A percentile compares a stretch with the other conserved stretches of the same genome.
Conservation (phyloP, 2,888 invertebrate species). For the Eulithis prunata region DNA sequence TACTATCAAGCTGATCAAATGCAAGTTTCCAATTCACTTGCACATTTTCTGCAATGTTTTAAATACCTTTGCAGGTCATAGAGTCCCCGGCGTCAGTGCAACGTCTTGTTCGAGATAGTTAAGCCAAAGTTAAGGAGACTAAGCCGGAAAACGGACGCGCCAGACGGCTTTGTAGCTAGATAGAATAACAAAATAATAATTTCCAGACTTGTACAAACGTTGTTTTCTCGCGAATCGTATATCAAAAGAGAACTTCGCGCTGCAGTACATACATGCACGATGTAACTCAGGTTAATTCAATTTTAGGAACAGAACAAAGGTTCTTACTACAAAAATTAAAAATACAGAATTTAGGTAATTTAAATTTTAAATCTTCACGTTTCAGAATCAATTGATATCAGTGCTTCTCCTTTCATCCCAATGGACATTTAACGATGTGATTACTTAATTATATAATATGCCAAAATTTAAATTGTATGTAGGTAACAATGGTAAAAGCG, state of each 20-base stretch:
- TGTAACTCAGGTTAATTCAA: slow-evolving; percentile 17
- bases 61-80: slow-evolving; percentile 36
- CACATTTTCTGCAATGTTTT: slow-evolving; percentile 16
- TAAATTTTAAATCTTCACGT: too few relatives aligned
- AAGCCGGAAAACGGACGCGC: slow-evolving; percentile 43
- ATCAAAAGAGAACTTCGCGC: slow-evolving; percentile 32
- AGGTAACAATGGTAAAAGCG: neutral
- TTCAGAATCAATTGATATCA: too few relatives aligned
- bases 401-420: too few relatives aligned
- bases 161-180: slow-evolving; percentile 37
- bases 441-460: too few relatives aligned
- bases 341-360: neutral
- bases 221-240: slow-evolving; percentile 33
- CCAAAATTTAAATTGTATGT: too few relatives aligned
- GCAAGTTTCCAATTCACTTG: slow-evolving; percentile 3
- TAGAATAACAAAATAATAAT: slow-evolving; percentile 43
- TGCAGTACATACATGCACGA: slow-evolving; percentile 21
- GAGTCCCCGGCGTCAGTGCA: slow-evolving; percentile 33
- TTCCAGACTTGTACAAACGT: slow-evolving; percentile 35
- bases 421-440: too few relatives aligned
- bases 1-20: slow-evolving; percentile 2
- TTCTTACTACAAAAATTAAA: neutral
- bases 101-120: slow-evolving; percentile 42
- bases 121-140: slow-evolving; percentile 43
- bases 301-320: slow-evolving; percentile 15